Base-by-base conservation (phyloP, 2,888 invertebrate genomes). In the Heliconius cydno region DNA sequence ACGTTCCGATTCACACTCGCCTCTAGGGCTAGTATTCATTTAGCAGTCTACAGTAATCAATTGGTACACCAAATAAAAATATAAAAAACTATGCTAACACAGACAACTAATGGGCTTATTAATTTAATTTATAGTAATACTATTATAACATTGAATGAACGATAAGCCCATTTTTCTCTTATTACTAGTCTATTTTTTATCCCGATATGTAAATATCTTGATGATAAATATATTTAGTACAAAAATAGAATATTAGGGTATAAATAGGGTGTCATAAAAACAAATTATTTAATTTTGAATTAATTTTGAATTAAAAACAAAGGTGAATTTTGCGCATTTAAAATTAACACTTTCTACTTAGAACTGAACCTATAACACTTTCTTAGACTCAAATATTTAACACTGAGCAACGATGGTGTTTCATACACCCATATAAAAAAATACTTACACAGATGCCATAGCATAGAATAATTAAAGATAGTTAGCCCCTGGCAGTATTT, bases 401-500 rank as follows among this genome's bases (percentile, higher is more conserved):
- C 25, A 70, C 70, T 25, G 1, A 70, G 25, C 41, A 9, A 41
- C 25, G 13, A 70, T 28, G 70, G 15, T 46, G 25, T 70, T n/a
- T 25, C 34, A 34, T 34, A 34, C 34, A 6, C 34, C 34, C 34
- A 38, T 19, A n/a, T 34, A 38, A 15, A 65, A 25, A 41, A 46
- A 63, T 41, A 65, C 25, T 63, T 13, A 65, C 65, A 65, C 65
- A 19, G 63, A 38, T 25, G 38, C 65, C 25, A 46, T 28, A 65
- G 65, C 65, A 63, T 46, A 28, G 63, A 65, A 41, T 75, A 65
- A 75, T 75, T 75, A 75, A 75, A 75, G 63, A 65, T 75, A 46
- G 65, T 65, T 65, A n/a, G 63, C 75, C 75, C 19, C 38, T 65
- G 75, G 75, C 65, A 75, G 65, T 65, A 75, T 63, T 75, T 75